Evolutionary conservation across 2,113 vertebrate species (phyloP).

Genomic region (Nothobranchius kuhntae): DNA sequence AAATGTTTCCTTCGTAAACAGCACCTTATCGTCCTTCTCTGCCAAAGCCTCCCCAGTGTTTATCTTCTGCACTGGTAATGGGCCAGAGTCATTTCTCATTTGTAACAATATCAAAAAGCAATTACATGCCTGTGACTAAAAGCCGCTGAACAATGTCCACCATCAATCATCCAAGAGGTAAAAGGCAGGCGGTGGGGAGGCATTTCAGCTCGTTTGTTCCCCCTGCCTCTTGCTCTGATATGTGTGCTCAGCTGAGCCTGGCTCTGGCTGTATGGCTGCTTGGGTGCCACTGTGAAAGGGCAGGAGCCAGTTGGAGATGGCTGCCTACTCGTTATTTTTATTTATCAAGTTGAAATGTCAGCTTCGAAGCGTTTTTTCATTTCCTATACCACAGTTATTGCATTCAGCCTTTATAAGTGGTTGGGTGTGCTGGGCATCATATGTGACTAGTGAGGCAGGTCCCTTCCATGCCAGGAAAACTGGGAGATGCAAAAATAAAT

Average conservation of each 20-base stretch:
- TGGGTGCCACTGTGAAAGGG: slow-evolving; percentile 45
- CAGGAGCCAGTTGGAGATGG: slow-evolving; percentile 42
- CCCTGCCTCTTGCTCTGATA: slow-evolving; percentile 49
- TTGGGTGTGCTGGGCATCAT: no score
- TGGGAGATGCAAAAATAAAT: neutral
- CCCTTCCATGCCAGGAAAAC: no score
- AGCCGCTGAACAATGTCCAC: slow-evolving; percentile 75
- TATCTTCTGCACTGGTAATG: slow-evolving; percentile 71
- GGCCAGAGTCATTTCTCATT: slow-evolving; percentile 78
- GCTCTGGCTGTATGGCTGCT: slow-evolving; percentile 34
- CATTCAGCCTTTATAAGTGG: neutral
- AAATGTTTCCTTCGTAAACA: slow-evolving; percentile 43
- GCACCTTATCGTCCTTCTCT: slow-evolving; percentile 36
- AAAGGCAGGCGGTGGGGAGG: slow-evolving; percentile 34
- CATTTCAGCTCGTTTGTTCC: slow-evolving; percentile 53
- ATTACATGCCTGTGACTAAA: slow-evolving; percentile 77
- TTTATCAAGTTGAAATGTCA: slow-evolving; percentile 54
- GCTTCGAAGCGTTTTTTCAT: neutral
- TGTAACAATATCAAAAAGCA: slow-evolving; percentile 81
- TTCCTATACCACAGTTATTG: neutral
- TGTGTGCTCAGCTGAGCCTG: slow-evolving; percentile 58
- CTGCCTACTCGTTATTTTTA: slow-evolving; percentile 53
- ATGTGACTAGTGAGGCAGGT: no score
- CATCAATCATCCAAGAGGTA: slow-evolving; percentile 71
- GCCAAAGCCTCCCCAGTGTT: slow-evolving; percentile 68